Evolutionary conservation across 2,113 vertebrate genomes (phyloP).

Genomic region (Cardinalis cardinalis): DNA sequence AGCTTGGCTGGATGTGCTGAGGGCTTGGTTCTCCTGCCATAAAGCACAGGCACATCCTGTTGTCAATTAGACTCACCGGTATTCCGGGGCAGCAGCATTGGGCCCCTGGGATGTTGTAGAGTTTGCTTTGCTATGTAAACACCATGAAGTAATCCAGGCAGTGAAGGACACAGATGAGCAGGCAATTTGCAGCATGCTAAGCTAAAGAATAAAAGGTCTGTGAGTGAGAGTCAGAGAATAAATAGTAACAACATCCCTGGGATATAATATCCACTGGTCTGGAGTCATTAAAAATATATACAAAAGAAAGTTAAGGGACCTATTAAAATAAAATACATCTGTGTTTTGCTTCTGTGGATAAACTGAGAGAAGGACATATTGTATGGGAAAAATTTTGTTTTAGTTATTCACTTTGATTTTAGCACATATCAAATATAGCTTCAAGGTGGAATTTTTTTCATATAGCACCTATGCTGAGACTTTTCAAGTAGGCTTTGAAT

Average conservation of each 20-base stretch:
- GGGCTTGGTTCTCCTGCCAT: not conserved
- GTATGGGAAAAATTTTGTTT: not conserved
- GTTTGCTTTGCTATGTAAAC: slow-evolving; percentile 58
- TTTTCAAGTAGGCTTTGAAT: not conserved
- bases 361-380: not conserved
- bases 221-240: not conserved
- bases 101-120: slow-evolving; percentile 30
- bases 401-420: not conserved
- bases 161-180: slow-evolving; percentile 23
- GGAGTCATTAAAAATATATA: slow-evolving; percentile 17
- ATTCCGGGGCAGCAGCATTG: not conserved
- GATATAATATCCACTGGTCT: slow-evolving; percentile 20
- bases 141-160: slow-evolving; percentile 29
- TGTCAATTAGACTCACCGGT: slow-evolving; percentile 37
- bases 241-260: slow-evolving; percentile 41
- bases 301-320: slow-evolving; percentile 2
- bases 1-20: not conserved
- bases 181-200: not conserved
- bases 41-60: slow-evolving; percentile 47
- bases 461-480: not conserved
- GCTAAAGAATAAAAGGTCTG: slow-evolving; percentile 15
- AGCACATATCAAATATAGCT: not conserved
- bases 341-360: not conserved
- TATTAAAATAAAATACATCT: slow-evolving; percentile 25
- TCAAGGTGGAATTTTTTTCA: not conserved